phyloP scores from a whole-genome alignment of 2,797 vertebrate species.

The Rhabdophis nuchalis region DNA sequence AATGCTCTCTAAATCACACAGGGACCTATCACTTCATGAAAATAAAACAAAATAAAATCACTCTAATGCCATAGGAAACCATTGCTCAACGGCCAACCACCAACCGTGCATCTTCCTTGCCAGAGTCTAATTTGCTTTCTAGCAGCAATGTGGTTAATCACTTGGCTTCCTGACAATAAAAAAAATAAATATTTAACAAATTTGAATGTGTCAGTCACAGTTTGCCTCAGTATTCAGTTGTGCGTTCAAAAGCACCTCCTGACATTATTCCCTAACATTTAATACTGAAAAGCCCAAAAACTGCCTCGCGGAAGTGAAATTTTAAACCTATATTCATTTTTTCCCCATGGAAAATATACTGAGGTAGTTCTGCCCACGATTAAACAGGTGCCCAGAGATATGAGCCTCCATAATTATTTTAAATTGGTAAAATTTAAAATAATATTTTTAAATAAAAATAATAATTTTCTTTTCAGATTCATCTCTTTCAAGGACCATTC shows the following conservation, averaged over 20 bases:
- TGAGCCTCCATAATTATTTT: background rate
- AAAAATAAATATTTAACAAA: background rate
- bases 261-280: background rate
- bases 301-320: background rate
- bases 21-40: fast-evolving
- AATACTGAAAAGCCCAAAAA: background rate
- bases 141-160: background rate
- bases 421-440: background rate
- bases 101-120: background rate
- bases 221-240: background rate
- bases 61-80: fast-evolving
- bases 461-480: background rate
- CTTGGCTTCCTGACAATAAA: slow-evolving; percentile 3
- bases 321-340: background rate
- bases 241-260: background rate
- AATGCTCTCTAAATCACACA: background rate
- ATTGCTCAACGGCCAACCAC: fast-evolving
- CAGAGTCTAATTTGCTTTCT: slow-evolving; percentile 10
- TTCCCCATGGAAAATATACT: background rate
- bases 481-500: background rate
- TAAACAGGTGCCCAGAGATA: background rate
- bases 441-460: background rate
- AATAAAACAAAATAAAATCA: background rate
- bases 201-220: slow-evolving; percentile 17
- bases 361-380: background rate